These are phyloP conservation scores for Orthonychiurus folsomi DNA, from an alignment of 2,888 invertebrate species.

Conservation along the genomic window DNA sequence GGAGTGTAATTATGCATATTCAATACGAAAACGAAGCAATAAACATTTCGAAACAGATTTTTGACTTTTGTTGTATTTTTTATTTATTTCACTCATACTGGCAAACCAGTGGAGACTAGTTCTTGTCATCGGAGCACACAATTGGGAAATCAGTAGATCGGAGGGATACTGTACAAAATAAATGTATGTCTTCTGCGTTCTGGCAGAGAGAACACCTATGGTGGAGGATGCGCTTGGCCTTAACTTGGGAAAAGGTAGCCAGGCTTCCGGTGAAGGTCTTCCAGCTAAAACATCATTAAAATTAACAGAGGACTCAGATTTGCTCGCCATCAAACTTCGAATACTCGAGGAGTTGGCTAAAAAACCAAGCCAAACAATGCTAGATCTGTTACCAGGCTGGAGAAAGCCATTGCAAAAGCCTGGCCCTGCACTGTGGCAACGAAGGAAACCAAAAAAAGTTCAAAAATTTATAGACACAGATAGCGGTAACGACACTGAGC, in stretches of 20 bases:
- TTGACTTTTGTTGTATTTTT: neutral
- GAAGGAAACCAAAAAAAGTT: neutral
- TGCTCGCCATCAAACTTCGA: constrained; percentile 17
- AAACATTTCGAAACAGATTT: neutral
- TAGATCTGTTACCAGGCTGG: too few species aligned
- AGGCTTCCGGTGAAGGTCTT: constrained; percentile 8
- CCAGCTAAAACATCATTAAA: constrained; percentile 10
- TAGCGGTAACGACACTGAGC: constrained; percentile 5
- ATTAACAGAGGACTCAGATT: constrained; percentile 15
- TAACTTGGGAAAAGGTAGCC: too few species aligned
- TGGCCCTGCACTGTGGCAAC: constrained; percentile 7
- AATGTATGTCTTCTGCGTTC: too few species aligned
- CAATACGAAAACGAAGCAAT: neutral
- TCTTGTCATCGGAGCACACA: constrained; percentile 1
- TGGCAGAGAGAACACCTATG: constrained; percentile 13
- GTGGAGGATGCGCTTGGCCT: too few species aligned
- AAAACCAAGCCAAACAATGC: too few species aligned
- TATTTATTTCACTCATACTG: neutral
- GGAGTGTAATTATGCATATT: too few species aligned
- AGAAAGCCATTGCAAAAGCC: constrained; percentile 10
- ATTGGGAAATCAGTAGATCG: neutral
- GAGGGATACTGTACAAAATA: too few species aligned
- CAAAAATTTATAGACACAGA: neutral
- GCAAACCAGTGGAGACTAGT: neutral
- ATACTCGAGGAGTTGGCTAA: constrained; percentile 22